Base-by-base conservation (phyloP, 1,140 invertebrate genomes). In the Apocrypta bakeri region DNA sequence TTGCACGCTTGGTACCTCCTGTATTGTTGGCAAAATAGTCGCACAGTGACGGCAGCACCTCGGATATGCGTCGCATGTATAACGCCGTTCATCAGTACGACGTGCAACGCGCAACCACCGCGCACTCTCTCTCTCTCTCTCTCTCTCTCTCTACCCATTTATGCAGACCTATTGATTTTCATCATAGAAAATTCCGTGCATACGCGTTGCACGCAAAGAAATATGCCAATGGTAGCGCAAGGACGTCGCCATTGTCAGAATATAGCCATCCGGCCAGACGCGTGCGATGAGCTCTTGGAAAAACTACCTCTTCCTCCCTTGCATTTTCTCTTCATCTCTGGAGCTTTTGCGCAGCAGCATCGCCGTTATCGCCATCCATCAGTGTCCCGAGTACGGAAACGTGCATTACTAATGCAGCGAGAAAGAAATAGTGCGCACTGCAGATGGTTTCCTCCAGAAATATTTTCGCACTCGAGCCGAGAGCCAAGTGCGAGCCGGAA, bases 361-460 rank as follows among this genome's bases (percentile, higher is more conserved):
- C 48, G 48, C 48, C 6, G 27, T 14, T 78, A 79, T 69, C 42
- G 25, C 37, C 77, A 79, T 79, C 64, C 37, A 69, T 78, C 76
- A 78, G 63, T 48, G 76, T 68, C 64, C 25, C 25, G 64, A 11
- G 64, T 29, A 31, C 33, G 63, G 37, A 78, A 69, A 78, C 27
- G 76, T 69, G 76, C 63, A 48, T 78, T 78, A 69, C 64, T 78
- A 78, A 78, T 78, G 64, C 64, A 48, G 64, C 29, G 21, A 0
- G 61, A 77, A 66, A 77, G 74, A 77, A 64, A 66, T 66, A 64
- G 14, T 31, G 8, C 48, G 48, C 17, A 63, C 21, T 77, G 61
- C 74, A 77, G 74, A 66, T 77, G 61, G 74, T 66, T 40, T 66
- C 74, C 37, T 66, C n/a, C 14, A 1, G 61, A 77, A 77, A 77